Evolutionary conservation across 2,888 invertebrate species (phyloP), one percentile per base, ranked within the genome.

Genomic region (Cephus spinipes): DNA sequence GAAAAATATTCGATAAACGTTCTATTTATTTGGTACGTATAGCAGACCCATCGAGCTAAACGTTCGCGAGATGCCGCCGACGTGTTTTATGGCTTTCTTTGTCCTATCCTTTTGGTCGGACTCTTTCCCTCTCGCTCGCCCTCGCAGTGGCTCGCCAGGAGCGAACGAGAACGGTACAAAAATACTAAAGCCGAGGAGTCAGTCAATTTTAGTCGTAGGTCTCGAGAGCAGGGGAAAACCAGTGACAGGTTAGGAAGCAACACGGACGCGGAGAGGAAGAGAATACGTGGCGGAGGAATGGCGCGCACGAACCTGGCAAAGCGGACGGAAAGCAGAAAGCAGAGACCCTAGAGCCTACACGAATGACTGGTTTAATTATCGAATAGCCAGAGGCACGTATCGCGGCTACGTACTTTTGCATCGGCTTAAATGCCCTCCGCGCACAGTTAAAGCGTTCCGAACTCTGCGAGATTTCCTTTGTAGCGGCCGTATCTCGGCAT

Each of bases 361-460:
- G 55, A 55, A 55, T 55, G 55, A 71, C 71, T 33, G 71, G 71
- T 71, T 31, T 71, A 71, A 32, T 71, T 71, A 81, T 81, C 81
- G 80, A 80, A 79, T 80, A 81, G 80, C 79, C 69, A 68, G 74
- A 79, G 55, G 55, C 55, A 55, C 55, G 55, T 55, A 55, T 55
- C 55, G 55, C 55, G 55, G 23, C 15, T 23, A 23, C 23, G 55
- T 55, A 55, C 55, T 55, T 55, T 55, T 55, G 55, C 23, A 55
- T 55, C 55, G 55, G 55, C 55, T 55, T 55, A 55, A 55, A 55
- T 55, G 71, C 71, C 71, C 33, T 71, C 71, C 71, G 71, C 32
- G 71, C 71, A 33, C 31, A 32, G 71, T 71, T 71, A 32, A 31
- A 31, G 33, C 71, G 71, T 71, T 23, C 71, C 71, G 71, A 12